Evolutionary conservation across 1,140 invertebrate genomes (phyloP).

Genomic region (Armadillidium nasatum): DNA sequence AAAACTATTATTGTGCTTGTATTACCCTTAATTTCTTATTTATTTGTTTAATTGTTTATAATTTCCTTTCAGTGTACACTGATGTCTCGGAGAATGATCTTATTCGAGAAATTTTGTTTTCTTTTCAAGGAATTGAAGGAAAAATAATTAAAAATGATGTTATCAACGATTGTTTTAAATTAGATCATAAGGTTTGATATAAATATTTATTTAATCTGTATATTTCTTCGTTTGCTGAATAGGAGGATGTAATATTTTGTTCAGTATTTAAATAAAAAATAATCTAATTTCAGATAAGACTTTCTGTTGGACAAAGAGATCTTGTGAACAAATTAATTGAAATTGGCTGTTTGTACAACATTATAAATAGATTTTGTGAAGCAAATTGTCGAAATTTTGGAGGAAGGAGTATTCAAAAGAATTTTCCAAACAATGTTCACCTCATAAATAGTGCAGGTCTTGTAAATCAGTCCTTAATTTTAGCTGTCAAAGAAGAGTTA

Average conservation of each 20-base stretch:
- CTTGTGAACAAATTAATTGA: conserved; percentile 69
- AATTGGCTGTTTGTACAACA: conserved; percentile 79
- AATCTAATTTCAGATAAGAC: no score
- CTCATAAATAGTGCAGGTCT: conserved; percentile 58
- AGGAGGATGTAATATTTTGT: no score
- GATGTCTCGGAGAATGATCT: conserved; percentile 55
- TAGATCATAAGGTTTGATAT: conserved; percentile 57
- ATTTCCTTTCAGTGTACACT: conserved; percentile 30
- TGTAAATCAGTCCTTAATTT: conserved; percentile 78
- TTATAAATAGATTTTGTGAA: conserved; percentile 64
- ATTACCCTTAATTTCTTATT: no score
- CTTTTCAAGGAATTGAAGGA: conserved; percentile 76
- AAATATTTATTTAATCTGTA: background rate
- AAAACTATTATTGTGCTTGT: background rate
- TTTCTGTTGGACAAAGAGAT: conserved; percentile 51
- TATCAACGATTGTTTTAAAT: conserved; percentile 60
- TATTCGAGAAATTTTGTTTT: conserved; percentile 71
- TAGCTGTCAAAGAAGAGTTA: conserved; percentile 76
- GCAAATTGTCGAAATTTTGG: conserved; percentile 46
- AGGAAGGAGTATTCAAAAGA: conserved; percentile 20
- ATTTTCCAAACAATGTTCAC: conserved; percentile 7
- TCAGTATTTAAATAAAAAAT: no score
- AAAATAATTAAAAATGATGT: conserved; percentile 73
- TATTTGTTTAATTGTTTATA: no score
- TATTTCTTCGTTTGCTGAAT: background rate